These are phyloP conservation scores for Atherinomorus stipes DNA, from an alignment of 2,113 vertebrate genomes.

Conservation along the genomic window DNA sequence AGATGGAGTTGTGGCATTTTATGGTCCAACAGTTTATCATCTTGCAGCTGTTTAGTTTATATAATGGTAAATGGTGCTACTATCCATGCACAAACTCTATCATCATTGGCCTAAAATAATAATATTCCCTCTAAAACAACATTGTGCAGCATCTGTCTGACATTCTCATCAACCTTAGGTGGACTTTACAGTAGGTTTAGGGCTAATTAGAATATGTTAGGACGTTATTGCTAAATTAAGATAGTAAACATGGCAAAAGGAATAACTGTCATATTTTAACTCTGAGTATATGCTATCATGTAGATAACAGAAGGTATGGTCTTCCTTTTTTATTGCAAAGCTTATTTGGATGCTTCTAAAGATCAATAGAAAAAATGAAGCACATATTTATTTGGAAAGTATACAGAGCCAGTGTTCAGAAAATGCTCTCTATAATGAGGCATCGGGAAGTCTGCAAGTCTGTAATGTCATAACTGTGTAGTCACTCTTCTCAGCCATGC, in stretches of 20 bases:
- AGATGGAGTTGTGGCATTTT: not conserved
- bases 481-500: not conserved
- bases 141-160: not conserved
- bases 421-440: too few species aligned
- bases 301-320: too few species aligned
- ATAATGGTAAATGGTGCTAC: not conserved
- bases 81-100: not conserved
- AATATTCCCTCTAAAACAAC: not conserved
- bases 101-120: not conserved
- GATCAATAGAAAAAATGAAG: too few species aligned
- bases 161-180: constrained; percentile 1
- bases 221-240: too few species aligned
- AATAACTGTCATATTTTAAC: too few species aligned
- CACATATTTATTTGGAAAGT: not conserved
- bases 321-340: not conserved
- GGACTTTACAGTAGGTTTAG: not conserved
- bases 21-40: not conserved
- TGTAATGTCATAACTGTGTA: not conserved
- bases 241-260: too few species aligned
- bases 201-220: not conserved
- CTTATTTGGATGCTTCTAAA: not conserved
- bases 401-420: not conserved
- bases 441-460: not conserved
- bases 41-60: not conserved
- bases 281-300: too few species aligned